Percentiles rank a stretch among this genome's conserved stretches.
Evolutionary conservation across 2,113 vertebrate species (phyloP).

Genomic region (Corythoichthys intestinalis): DNA sequence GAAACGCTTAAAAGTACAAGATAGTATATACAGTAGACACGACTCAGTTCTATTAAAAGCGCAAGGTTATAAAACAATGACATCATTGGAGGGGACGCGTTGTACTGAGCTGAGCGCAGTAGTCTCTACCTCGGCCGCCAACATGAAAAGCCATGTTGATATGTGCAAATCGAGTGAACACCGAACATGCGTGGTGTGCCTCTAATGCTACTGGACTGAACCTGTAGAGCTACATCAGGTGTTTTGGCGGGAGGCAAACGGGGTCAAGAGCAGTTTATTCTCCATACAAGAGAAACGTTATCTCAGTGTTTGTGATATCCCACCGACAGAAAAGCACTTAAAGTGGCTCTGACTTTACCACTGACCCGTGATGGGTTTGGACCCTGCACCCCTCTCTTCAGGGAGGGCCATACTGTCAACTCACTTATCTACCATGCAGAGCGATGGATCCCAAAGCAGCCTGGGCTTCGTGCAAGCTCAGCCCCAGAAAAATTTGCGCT

Average conservation of each 20-base stretch:
- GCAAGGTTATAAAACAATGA: slow-evolving; percentile 67
- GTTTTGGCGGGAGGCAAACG: slow-evolving; percentile 14
- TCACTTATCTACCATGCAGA: slow-evolving; percentile 49
- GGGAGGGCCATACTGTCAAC: slow-evolving; percentile 11
- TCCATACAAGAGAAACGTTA: slow-evolving; percentile 40
- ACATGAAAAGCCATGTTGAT: slow-evolving; percentile 26
- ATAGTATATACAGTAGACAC: slow-evolving; percentile 52
- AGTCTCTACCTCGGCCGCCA: slow-evolving; percentile 39
- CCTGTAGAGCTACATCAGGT: slow-evolving; percentile 57
- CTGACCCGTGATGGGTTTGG: slow-evolving; percentile 24
- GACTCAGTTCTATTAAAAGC: slow-evolving; percentile 62
- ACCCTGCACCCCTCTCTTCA: slow-evolving; percentile 26
- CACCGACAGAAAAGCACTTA: neutral
- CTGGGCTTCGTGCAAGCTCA: slow-evolving; percentile 34
- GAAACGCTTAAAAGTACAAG: slow-evolving; percentile 54
- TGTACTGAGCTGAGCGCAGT: neutral
- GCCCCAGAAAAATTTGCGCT: slow-evolving; percentile 58
- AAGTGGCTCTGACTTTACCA: slow-evolving; percentile 10
- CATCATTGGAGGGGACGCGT: slow-evolving; percentile 47
- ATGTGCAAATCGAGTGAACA: slow-evolving; percentile 49
- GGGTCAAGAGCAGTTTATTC: neutral
- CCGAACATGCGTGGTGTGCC: slow-evolving; percentile 41
- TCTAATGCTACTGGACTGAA: slow-evolving; percentile 58
- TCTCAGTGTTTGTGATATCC: slow-evolving; percentile 22
- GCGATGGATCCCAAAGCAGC: slow-evolving; percentile 54